A percentile compares a stretch with the other conserved stretches of the same genome.
These are phyloP conservation scores for Drosophila leontia DNA, from an alignment of 1,140 invertebrate species.

Conservation along the genomic window DNA sequence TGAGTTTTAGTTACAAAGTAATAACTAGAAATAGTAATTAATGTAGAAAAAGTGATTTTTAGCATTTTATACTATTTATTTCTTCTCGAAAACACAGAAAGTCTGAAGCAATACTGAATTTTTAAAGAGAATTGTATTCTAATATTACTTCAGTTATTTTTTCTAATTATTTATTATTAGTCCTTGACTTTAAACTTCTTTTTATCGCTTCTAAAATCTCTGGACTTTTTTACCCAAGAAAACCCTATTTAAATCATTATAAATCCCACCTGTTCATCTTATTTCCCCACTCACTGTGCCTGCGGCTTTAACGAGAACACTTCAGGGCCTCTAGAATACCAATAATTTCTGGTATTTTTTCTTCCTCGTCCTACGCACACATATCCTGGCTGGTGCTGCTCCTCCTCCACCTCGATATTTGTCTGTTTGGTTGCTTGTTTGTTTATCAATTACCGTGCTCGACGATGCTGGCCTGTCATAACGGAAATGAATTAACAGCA, in stretches of 20 bases:
- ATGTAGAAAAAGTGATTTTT: too few species aligned
- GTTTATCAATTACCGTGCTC: constrained; percentile 72
- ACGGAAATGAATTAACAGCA: constrained; percentile 81
- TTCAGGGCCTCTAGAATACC: constrained; percentile 23
- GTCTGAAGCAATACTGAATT: too few species aligned
- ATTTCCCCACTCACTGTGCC: constrained; percentile 34
- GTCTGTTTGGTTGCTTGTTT: constrained; percentile 62
- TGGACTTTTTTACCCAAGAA: neutral
- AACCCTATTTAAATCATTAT: neutral
- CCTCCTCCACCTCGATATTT: constrained; percentile 12
- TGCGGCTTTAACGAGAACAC: constrained; percentile 25
- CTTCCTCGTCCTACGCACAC: constrained; percentile 17
- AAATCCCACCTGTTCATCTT: neutral
- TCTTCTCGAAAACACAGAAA: neutral
- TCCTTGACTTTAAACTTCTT: neutral
- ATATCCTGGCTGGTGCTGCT: neutral
- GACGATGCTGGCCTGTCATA: constrained; percentile 64
- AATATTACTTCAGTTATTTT: too few species aligned
- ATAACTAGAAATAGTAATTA: too few species aligned
- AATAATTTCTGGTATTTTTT: constrained; percentile 58
- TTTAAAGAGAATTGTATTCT: too few species aligned
- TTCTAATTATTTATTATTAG: too few species aligned
- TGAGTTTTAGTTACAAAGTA: too few species aligned
- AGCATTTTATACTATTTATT: neutral
- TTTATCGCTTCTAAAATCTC: neutral